Conservation (phyloP, 2,797 vertebrate genomes). For the Tapirus indicus region DNA sequence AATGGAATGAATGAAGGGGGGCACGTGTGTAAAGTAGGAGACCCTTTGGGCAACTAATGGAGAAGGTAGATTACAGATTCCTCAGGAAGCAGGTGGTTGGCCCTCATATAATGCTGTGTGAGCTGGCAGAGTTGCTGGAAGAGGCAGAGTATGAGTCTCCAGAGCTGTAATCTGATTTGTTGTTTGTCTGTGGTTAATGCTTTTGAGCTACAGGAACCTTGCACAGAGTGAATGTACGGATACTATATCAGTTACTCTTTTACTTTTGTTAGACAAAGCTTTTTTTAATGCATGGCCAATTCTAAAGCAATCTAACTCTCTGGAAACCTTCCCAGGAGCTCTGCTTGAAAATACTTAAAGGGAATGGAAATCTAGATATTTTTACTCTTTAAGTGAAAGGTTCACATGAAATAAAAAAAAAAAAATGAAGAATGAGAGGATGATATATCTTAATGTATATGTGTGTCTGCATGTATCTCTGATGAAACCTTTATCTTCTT, state of each 20-base stretch:
- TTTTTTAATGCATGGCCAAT: conserved; percentile 77
- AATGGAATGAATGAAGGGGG: conserved; percentile 17
- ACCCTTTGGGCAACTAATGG: conserved; percentile 47
- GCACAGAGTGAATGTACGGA: conserved; percentile 72
- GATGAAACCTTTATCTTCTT: conserved; percentile 12
- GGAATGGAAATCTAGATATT: conserved; percentile 37
- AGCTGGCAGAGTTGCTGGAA: background rate
- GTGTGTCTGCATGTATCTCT: background rate
- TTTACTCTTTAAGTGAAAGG: conserved; percentile 50
- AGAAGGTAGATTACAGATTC: conserved; percentile 69
- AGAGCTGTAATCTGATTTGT: conserved; percentile 55
- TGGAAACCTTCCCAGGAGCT: conserved; percentile 68
- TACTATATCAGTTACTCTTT: conserved; percentile 76
- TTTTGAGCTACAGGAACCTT: conserved; percentile 69
- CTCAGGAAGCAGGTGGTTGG: conserved; percentile 63
- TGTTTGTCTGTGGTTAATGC: conserved; percentile 65
- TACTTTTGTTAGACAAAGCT: conserved; percentile 74
- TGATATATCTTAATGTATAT: background rate
- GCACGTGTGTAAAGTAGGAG: background rate
- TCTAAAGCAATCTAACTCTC: conserved; percentile 72
- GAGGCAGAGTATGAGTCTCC: conserved; percentile 27
- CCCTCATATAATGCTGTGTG: background rate
- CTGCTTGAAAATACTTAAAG: conserved; percentile 57
- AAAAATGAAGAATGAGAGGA: background rate
- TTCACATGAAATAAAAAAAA: background rate